phyloP scores from a whole-genome alignment of 2,797 vertebrate species.

The Lepus townsendii region DNA sequence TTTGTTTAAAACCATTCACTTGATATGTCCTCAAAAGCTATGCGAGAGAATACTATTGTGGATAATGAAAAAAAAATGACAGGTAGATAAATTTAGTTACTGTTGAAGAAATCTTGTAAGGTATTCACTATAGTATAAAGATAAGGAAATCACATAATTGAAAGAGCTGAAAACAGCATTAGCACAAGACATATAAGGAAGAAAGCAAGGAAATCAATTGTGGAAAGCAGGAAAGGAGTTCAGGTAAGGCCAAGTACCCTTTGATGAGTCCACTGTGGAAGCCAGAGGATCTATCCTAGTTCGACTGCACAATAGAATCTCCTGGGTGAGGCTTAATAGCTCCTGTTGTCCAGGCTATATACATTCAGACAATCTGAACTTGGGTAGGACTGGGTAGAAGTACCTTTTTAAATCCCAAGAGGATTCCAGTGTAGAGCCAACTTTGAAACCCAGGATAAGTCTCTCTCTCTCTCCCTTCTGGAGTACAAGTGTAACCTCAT shows the following conservation, averaged over 20 bases:
- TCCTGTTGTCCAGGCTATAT: not conserved
- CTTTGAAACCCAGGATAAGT: not conserved
- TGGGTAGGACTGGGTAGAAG: not conserved
- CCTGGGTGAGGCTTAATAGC: rapidly evolving
- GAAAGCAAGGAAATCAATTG: constrained; percentile 82
- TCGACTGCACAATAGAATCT: not conserved
- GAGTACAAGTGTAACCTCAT: no score
- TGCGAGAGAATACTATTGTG: constrained; percentile 85
- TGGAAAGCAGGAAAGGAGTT: constrained; percentile 67
- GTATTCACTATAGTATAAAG: constrained; percentile 88
- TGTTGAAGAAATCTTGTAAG: constrained; percentile 87
- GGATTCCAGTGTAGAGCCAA: not conserved
- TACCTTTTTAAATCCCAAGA: not conserved
- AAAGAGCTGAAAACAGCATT: constrained; percentile 86
- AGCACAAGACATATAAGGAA: constrained; percentile 57
- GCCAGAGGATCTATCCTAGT: not conserved
- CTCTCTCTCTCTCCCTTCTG: not conserved
- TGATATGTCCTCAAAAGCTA: constrained; percentile 86
- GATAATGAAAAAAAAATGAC: constrained; percentile 89
- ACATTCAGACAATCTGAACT: not conserved
- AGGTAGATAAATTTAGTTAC: constrained; percentile 87
- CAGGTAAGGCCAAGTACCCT: constrained; percentile 30
- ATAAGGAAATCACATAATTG: constrained; percentile 88
- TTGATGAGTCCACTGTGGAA: not conserved
- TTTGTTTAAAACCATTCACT: constrained; percentile 85